Evolutionary conservation across 2,888 invertebrate species (phyloP).

Genomic region (Drosophila percnosoma): DNA sequence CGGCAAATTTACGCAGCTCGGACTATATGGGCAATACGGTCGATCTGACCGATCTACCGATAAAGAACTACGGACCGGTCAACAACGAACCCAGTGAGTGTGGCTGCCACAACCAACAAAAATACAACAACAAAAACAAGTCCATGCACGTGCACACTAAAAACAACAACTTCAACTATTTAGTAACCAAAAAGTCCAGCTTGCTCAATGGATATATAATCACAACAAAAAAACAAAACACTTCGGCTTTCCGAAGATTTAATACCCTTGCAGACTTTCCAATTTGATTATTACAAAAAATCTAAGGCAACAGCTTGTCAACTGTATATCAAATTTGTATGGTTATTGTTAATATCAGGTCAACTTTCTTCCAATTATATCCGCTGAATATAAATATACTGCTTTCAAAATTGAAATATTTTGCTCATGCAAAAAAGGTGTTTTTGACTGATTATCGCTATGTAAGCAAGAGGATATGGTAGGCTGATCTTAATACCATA

Average conservation of each 20-base stretch:
- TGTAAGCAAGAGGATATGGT: neutral
- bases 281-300: neutral
- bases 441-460: neutral
- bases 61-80: slow-evolving; percentile 89
- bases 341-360: neutral
- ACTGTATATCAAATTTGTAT: neutral
- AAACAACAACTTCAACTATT: slow-evolving; percentile 39
- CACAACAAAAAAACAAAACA: neutral
- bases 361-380: neutral
- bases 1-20: slow-evolving; percentile 88
- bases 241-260: slow-evolving; percentile 10
- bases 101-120: slow-evolving; percentile 50
- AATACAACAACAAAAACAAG: slow-evolving; percentile 33
- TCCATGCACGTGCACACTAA: slow-evolving; percentile 74
- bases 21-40: slow-evolving; percentile 87
- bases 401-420: neutral
- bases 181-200: slow-evolving; percentile 28
- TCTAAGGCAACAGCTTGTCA: neutral
- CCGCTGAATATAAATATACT: neutral
- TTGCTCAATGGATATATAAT: slow-evolving; percentile 31
- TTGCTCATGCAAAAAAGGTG: neutral
- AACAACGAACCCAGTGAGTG: slow-evolving; percentile 92
- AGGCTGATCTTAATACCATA: neutral
- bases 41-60: slow-evolving; percentile 87
- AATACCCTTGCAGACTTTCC: slow-evolving; percentile 24